A percentile compares a stretch with the other conserved stretches of the same genome.
Evolutionary conservation across 2,888 invertebrate species (phyloP).

Genomic region (Polyploca ridens): DNA sequence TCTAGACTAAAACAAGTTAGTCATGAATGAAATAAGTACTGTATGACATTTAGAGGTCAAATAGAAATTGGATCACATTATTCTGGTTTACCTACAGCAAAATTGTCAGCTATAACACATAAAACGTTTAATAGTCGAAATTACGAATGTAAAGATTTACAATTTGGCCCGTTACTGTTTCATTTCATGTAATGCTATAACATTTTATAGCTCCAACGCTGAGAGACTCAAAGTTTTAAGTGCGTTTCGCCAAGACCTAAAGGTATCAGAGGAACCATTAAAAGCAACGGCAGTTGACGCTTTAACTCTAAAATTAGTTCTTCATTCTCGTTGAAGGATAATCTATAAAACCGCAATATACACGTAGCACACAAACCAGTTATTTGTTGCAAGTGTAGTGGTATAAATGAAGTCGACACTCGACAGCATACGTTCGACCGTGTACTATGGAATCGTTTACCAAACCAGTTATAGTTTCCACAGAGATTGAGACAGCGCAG

Average conservation of each 20-base stretch:
- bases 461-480: slow-evolving; percentile 43
- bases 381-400: slow-evolving; percentile 52
- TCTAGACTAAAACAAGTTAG: neutral
- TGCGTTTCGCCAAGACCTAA: slow-evolving; percentile 11
- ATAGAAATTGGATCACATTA: neutral
- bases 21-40: neutral
- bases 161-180: slow-evolving; percentile 7
- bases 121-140: neutral
- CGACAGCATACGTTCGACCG: slow-evolving; percentile 43
- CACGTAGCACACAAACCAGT: slow-evolving; percentile 55
- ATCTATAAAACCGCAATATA: slow-evolving; percentile 48
- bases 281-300: slow-evolving; percentile 14
- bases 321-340: slow-evolving; percentile 43
- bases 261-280: slow-evolving; percentile 12
- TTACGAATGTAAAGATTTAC: slow-evolving; percentile 9
- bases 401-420: slow-evolving; percentile 32
- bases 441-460: slow-evolving; percentile 42
- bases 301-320: slow-evolving; percentile 46
- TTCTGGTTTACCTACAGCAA: neutral
- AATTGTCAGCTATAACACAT: slow-evolving; percentile 3
- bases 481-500: slow-evolving; percentile 33
- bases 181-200: slow-evolving; percentile 9
- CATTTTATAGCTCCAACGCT: slow-evolving; percentile 7
- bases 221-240: slow-evolving; percentile 9
- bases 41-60: neutral